Percentiles rank a stretch among this genome's conserved stretches.
Evolutionary conservation across 2,113 vertebrate species (phyloP).

Genomic region (Herpetotheres cachinnans): DNA sequence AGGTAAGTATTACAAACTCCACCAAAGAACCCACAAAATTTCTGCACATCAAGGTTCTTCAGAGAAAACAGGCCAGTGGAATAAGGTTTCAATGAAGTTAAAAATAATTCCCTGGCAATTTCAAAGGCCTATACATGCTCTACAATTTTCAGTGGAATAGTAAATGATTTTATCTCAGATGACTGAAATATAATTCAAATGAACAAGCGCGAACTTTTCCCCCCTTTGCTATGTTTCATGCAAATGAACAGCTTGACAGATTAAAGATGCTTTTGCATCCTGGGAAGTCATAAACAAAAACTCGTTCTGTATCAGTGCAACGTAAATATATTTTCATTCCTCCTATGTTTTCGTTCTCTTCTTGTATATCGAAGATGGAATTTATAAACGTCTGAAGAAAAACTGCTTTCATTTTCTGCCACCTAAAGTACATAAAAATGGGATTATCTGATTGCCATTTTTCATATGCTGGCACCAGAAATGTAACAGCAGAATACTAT

Average conservation of each 20-base stretch:
- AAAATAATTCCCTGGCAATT: conserved; percentile 50
- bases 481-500: conserved; percentile 23
- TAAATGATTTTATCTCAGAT: conserved; percentile 46
- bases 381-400: conserved; percentile 26
- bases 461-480: conserved; percentile 36
- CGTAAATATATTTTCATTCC: conserved; percentile 41
- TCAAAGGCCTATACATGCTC: not conserved
- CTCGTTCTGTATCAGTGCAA: not conserved
- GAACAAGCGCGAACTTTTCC: not conserved
- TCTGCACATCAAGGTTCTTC: conserved; percentile 24
- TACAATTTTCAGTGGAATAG: conserved; percentile 3
- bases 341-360: not conserved
- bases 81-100: conserved; percentile 32
- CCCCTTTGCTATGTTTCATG: conserved; percentile 2
- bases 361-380: not conserved
- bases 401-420: conserved; percentile 25
- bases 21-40: conserved; percentile 2
- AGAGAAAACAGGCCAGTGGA: not conserved
- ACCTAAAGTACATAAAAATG: not conserved
- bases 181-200: conserved; percentile 30
- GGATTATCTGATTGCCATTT: conserved; percentile 36
- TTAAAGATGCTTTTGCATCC: conserved; percentile 36
- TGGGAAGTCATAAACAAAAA: conserved; percentile 43
- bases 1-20: conserved; percentile 14
- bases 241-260: conserved; percentile 24